These are phyloP conservation scores for Poeciliopsis presidionis DNA, from an alignment of 2,797 vertebrate genomes.

Conservation along the genomic window DNA sequence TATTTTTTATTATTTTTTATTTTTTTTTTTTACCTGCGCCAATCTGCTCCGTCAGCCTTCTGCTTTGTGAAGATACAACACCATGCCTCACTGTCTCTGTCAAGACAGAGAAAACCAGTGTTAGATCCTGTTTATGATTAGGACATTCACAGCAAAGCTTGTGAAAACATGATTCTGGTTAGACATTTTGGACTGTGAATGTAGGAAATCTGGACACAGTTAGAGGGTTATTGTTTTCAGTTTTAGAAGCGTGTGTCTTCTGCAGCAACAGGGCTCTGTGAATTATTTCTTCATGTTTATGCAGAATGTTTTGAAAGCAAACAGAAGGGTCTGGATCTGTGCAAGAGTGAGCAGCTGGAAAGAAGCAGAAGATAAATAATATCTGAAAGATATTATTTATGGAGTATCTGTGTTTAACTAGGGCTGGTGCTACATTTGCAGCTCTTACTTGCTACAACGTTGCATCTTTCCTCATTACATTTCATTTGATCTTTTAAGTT, in stretches of 20 bases:
- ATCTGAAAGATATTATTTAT: neutral
- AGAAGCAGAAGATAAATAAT: slow-evolving; percentile 1
- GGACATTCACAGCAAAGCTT: slow-evolving; percentile 30
- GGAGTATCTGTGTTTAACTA: neutral
- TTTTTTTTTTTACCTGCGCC: slow-evolving; percentile 27
- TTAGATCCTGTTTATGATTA: slow-evolving; percentile 43
- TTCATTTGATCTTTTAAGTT: neutral
- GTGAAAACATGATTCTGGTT: slow-evolving; percentile 37
- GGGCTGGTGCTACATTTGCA: neutral
- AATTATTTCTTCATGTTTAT: slow-evolving; percentile 38
- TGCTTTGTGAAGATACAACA: slow-evolving; percentile 40
- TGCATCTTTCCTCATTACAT: neutral
- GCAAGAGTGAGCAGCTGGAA: neutral
- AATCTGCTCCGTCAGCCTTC: slow-evolving; percentile 32
- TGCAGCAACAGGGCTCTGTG: slow-evolving; percentile 10
- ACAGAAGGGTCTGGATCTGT: slow-evolving; percentile 1
- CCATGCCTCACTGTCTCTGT: slow-evolving; percentile 27
- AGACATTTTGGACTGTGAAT: slow-evolving; percentile 36
- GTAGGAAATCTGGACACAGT: slow-evolving; percentile 41
- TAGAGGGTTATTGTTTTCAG: slow-evolving; percentile 25
- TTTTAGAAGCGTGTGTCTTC: slow-evolving; percentile 8
- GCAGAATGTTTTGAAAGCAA: slow-evolving; percentile 25
- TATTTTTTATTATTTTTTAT: neutral
- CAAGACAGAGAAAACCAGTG: slow-evolving; percentile 47
- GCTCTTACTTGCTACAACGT: neutral